phyloP scores from a whole-genome alignment of 1,140 invertebrate genomes.

The Latrodectus geometricus region DNA sequence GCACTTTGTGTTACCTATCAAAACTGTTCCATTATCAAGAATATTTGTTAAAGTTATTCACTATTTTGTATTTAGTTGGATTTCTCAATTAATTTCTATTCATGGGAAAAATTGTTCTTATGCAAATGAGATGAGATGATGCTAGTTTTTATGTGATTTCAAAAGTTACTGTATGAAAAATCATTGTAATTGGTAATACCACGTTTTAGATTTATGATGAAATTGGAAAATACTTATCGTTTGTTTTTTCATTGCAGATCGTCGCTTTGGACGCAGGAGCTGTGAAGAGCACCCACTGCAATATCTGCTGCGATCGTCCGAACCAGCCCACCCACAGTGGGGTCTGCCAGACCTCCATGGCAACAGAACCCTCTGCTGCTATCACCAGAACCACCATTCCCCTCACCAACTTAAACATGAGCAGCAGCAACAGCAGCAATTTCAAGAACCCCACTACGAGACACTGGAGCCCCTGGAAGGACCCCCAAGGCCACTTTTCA shows the following conservation, averaged over 20 bases:
- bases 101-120: too few species aligned
- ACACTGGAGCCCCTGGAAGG: constrained; percentile 55
- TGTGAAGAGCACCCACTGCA: constrained; percentile 61
- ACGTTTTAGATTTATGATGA: too few species aligned
- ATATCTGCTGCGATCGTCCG: constrained; percentile 53
- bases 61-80: too few species aligned
- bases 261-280: constrained; percentile 55
- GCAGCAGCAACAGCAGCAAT: constrained; percentile 33
- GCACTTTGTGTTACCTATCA: too few species aligned
- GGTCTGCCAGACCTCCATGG: constrained; percentile 11
- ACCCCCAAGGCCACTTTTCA: constrained; percentile 53
- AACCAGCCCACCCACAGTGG: constrained; percentile 32
- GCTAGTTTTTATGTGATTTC: too few species aligned
- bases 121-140: too few species aligned
- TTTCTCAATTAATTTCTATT: too few species aligned
- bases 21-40: too few species aligned
- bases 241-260: constrained; percentile 15
- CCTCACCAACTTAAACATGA: constrained; percentile 45
- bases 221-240: too few species aligned
- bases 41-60: too few species aligned
- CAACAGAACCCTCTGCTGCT: constrained; percentile 52
- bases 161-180: too few species aligned
- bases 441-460: constrained; percentile 54
- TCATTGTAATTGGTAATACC: too few species aligned
- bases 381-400: constrained; percentile 44